Percentiles rank a stretch among this genome's conserved stretches.
These are phyloP conservation scores for Himalopsyche japonica DNA, from an alignment of 2,888 invertebrate genomes.

Conservation along the genomic window DNA sequence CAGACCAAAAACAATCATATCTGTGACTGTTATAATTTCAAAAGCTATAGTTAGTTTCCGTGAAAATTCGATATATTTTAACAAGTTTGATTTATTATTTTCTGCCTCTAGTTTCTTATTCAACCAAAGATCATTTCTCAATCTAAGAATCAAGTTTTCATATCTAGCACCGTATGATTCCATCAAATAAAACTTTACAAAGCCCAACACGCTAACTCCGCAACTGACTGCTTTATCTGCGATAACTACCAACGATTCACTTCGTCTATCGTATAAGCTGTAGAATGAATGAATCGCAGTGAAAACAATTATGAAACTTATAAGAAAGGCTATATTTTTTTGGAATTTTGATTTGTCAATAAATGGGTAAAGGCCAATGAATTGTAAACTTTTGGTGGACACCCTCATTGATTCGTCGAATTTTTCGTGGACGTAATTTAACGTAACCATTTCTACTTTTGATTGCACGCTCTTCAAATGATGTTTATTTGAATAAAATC, in stretches of 20 bases:
- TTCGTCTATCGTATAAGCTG: not conserved
- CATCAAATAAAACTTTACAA: not conserved
- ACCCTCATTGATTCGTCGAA: not conserved
- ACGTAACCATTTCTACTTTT: not conserved
- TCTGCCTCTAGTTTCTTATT: not conserved
- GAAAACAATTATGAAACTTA: not conserved
- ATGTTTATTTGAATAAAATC: too few species aligned
- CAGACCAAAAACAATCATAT: not conserved
- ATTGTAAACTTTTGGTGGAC: not conserved
- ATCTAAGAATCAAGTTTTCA: not conserved
- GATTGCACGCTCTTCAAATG: too few species aligned
- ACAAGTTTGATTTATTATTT: not conserved
- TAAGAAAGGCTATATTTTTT: not conserved
- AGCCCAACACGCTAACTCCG: not conserved
- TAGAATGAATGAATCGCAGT: not conserved
- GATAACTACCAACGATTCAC: not conserved
- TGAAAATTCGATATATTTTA: not conserved
- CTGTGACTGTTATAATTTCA: not conserved
- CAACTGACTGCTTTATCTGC: not conserved
- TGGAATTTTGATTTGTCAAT: not conserved
- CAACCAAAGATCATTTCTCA: not conserved
- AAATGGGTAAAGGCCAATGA: slow-evolving; percentile 7
- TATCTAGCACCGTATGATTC: not conserved
- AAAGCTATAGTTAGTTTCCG: not conserved
- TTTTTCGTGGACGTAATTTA: not conserved